Evolutionary conservation across 2,888 invertebrate species (phyloP).

Genomic region (Chymomyza amoena): DNA sequence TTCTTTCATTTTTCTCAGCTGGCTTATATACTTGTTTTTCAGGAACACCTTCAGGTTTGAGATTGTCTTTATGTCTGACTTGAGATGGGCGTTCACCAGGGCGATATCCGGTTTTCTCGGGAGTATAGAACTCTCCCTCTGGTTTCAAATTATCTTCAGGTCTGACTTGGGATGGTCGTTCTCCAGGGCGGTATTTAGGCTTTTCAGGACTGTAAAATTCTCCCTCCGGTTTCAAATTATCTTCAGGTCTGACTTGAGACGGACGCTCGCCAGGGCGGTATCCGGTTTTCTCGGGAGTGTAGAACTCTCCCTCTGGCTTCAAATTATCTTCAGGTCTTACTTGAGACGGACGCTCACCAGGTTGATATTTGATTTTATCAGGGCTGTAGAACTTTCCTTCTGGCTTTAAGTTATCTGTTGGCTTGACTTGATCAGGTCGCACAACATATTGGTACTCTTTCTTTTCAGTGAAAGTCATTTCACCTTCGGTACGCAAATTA

Average conservation of each 20-base stretch:
- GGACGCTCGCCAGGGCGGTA: conserved; percentile 78
- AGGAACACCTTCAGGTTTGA: conserved; percentile 78
- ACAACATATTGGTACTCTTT: conserved; percentile 71
- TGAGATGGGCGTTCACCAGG: conserved; percentile 79
- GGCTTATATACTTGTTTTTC: conserved; percentile 75
- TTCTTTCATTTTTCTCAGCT: conserved; percentile 78
- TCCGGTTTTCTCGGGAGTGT: conserved; percentile 75
- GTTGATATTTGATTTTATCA: conserved; percentile 77
- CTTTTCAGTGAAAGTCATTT: conserved; percentile 68
- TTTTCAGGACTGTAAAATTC: conserved; percentile 78
- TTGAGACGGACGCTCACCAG: conserved; percentile 79
- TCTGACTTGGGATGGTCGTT: conserved; percentile 59
- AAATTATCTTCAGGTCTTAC: conserved; percentile 80
- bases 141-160: conserved; percentile 80
- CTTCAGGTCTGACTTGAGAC: conserved; percentile 79
- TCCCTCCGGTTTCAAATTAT: conserved; percentile 81
- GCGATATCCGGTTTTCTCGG: conserved; percentile 77
- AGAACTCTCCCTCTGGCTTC: conserved; percentile 81
- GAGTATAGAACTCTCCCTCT: conserved; percentile 81
- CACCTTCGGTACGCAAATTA: conserved; percentile 80
- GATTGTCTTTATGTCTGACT: conserved; percentile 58
- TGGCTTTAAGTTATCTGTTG: conserved; percentile 80
- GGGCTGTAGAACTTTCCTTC: conserved; percentile 79
- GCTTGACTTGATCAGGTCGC: conserved; percentile 77
- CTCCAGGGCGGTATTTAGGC: conserved; percentile 68